Conservation (phyloP, 2,797 vertebrate genomes). For the Poeciliopsis paucimaculata region DNA sequence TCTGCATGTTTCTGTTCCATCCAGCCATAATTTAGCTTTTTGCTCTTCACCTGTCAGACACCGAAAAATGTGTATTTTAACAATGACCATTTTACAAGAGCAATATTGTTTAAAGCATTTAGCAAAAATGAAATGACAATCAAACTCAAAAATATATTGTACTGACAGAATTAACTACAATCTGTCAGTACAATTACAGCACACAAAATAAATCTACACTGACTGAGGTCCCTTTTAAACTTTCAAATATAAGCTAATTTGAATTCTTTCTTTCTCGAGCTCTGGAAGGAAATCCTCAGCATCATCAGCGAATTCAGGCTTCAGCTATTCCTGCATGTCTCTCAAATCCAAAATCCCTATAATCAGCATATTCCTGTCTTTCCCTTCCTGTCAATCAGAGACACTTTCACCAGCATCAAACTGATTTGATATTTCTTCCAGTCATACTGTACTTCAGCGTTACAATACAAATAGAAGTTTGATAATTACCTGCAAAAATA, state of each 20-base stretch:
- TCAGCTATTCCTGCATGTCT: background rate
- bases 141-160: background rate
- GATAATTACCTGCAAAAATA: background rate
- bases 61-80: no score
- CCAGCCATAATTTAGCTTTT: background rate
- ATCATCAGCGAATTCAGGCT: background rate
- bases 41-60: background rate
- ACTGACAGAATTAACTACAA: background rate
- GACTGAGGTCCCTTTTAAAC: background rate
- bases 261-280: background rate
- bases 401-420: background rate
- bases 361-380: background rate
- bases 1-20: background rate
- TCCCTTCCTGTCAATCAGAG: background rate
- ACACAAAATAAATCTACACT: background rate
- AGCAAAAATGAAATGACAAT: background rate
- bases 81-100: background rate
- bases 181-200: background rate
- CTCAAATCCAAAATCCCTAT: background rate
- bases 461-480: background rate
- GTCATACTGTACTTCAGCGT: background rate
- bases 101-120: background rate
- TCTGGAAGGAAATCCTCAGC: background rate
- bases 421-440: background rate
- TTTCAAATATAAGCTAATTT: background rate